These are phyloP conservation scores for Muscina levida DNA, from an alignment of 2,888 invertebrate genomes.

Conservation along the genomic window DNA sequence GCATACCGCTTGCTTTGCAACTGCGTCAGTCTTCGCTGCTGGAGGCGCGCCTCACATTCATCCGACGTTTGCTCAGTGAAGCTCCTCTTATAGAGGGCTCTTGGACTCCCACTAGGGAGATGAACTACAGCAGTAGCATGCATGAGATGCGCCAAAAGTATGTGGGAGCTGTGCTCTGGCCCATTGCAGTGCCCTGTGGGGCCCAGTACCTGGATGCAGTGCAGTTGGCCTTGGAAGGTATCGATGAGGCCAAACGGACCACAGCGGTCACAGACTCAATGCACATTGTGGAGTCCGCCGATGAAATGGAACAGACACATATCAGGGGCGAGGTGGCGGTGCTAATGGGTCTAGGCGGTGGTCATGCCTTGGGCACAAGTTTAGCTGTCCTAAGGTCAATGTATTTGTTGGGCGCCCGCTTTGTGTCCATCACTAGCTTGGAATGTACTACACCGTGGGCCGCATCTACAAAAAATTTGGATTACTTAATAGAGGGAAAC, in stretches of 20 bases:
- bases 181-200: slow-evolving; percentile 82
- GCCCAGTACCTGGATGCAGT: slow-evolving; percentile 85
- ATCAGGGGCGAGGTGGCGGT: slow-evolving; percentile 83
- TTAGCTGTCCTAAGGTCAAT: slow-evolving; percentile 85
- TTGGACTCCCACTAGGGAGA: slow-evolving; percentile 74
- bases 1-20: slow-evolving; percentile 82
- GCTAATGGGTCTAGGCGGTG: slow-evolving; percentile 84
- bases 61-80: slow-evolving; percentile 81
- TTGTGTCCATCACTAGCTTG: slow-evolving; percentile 84
- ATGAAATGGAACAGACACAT: slow-evolving; percentile 83
- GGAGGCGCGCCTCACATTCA: slow-evolving; percentile 82
- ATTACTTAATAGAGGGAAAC: slow-evolving; percentile 77
- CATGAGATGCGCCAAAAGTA: slow-evolving; percentile 80
- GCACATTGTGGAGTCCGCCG: slow-evolving; percentile 82
- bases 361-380: slow-evolving; percentile 85
- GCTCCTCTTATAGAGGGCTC: slow-evolving; percentile 82
- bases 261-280: slow-evolving; percentile 81
- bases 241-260: slow-evolving; percentile 84
- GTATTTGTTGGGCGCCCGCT: slow-evolving; percentile 84
- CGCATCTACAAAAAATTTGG: slow-evolving; percentile 75
- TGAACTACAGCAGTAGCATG: slow-evolving; percentile 73
- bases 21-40: slow-evolving; percentile 82
- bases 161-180: slow-evolving; percentile 81
- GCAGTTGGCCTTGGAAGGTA: slow-evolving; percentile 84
- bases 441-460: slow-evolving; percentile 86